Base-by-base conservation (phyloP, 2,113 vertebrate genomes). In the Shinisaurus crocodilurus region DNA sequence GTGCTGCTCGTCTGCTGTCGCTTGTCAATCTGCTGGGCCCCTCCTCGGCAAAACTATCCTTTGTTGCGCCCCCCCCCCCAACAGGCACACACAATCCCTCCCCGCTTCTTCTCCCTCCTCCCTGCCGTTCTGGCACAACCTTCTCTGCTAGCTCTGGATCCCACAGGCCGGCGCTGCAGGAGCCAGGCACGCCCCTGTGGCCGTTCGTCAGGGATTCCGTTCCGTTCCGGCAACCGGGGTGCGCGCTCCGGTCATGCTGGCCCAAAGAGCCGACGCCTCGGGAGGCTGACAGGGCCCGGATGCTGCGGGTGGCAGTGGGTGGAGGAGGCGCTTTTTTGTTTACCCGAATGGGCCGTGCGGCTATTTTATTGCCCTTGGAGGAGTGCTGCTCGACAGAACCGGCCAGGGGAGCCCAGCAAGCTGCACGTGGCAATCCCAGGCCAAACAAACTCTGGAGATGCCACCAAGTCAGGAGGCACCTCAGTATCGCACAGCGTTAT, bases 141-240 rank as follows among this genome's bases (percentile, higher is more conserved):
- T 25, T 32, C 63, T 9, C 25, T 40, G 5, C 3, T 10, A 5
- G 23, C 16, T 10, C 5, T 1, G 0, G 3, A 0, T 7, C 23
- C 50, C 2, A 8, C 1, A 9, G 4, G 4, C 32, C 1, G 67
- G 16, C 0, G 43, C 29, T 29, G 29, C 15, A 10, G 43, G 1
- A 18, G 2, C 20, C 16, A 10, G 5, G 2, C 15, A n/a, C 48
- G 13, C 32, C 40, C 8, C 50, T 20, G 32, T 3, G 4, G 69
- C 12, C 12, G 37, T 3, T 29, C 32, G 60, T 40, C 65, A 34
- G 13, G 84, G 40, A 86, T 86, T n/a, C 67, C 8, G 29, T 48
- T 85, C 83, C 48, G 5, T 69, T 67, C 84, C 27, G 34, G 84
- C 67, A 86, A 72, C 60, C 6, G 16, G 15, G 43, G 18, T 43